phyloP scores from a whole-genome alignment of 2,888 invertebrate species.

The Oconnorella tubifera region DNA sequence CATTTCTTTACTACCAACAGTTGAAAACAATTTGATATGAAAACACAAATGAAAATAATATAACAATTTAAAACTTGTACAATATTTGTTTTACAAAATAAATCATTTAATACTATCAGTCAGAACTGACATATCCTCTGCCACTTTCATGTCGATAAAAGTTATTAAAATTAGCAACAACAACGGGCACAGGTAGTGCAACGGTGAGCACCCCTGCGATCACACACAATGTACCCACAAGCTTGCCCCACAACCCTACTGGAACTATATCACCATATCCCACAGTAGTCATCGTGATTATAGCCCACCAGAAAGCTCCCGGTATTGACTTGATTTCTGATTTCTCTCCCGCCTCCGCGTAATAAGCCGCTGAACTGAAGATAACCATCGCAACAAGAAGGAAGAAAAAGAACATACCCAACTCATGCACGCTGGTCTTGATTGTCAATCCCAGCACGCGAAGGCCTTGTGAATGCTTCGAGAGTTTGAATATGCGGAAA shows the following conservation, averaged over 20 bases:
- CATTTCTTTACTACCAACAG: too few relatives aligned
- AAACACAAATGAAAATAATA: too few relatives aligned
- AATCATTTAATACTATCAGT: too few relatives aligned
- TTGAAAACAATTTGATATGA: too few relatives aligned
- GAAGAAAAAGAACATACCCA: conserved; percentile 52
- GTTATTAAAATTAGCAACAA: conserved; percentile 42
- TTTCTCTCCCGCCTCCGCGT: conserved; percentile 45
- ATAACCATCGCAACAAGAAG: conserved; percentile 50
- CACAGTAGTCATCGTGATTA: conserved; percentile 56
- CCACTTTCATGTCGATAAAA: conserved; percentile 41
- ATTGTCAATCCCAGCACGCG: conserved; percentile 51
- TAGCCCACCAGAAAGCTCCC: conserved; percentile 57
- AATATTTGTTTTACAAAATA: too few relatives aligned
- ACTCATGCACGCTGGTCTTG: conserved; percentile 46
- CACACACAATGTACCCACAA: conserved; percentile 47
- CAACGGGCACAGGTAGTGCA: conserved; percentile 41
- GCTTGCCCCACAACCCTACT: conserved; percentile 50
- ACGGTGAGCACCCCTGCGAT: conserved; percentile 41
- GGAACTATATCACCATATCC: conserved; percentile 56
- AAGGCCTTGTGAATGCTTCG: conserved; percentile 51
- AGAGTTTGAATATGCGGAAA: conserved; percentile 49
- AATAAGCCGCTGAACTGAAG: conserved; percentile 50
- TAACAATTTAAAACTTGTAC: too few relatives aligned
- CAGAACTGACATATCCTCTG: conserved; percentile 17
- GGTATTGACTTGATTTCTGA: conserved; percentile 54